Conservation (phyloP, 2,888 invertebrate genomes). For the Gastracanthus pulcherrimus region DNA sequence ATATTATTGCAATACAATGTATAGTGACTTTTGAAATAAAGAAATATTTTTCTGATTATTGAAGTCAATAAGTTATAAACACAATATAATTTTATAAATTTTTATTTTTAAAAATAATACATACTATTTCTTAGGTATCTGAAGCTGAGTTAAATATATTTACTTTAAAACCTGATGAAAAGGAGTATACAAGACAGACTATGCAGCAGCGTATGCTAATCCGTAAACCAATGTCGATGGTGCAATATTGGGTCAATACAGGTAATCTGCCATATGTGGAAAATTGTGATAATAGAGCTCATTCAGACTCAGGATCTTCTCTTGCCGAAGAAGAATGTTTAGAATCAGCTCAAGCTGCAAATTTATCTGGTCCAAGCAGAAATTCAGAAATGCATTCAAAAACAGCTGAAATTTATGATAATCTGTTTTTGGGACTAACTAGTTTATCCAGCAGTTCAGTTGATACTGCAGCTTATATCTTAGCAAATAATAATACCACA, state of each 20-base stretch:
- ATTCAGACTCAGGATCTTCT: conserved; percentile 59
- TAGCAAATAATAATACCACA: conserved; percentile 67
- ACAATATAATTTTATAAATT: no score
- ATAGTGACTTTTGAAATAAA: no score
- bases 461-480: conserved; percentile 70
- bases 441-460: conserved; percentile 65
- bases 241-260: conserved; percentile 71
- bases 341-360: neutral
- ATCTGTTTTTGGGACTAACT: neutral
- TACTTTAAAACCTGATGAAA: neutral
- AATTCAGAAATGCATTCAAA: conserved; percentile 5
- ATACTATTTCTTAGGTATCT: conserved; percentile 10
- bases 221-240: conserved; percentile 61
- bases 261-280: conserved; percentile 64
- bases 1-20: no score
- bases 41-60: no score
- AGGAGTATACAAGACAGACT: neutral
- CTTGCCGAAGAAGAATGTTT: conserved; percentile 59
- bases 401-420: neutral
- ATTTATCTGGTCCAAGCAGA: neutral
- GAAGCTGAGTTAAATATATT: conserved; percentile 4
- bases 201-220: conserved; percentile 56
- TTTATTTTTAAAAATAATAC: neutral
- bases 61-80: no score
- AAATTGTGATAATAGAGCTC: conserved; percentile 14